A percentile compares a stretch with the other conserved stretches of the same genome.
phyloP scores from a whole-genome alignment of 2,113 vertebrate genomes.

The Ageneiosus marmoratus region DNA sequence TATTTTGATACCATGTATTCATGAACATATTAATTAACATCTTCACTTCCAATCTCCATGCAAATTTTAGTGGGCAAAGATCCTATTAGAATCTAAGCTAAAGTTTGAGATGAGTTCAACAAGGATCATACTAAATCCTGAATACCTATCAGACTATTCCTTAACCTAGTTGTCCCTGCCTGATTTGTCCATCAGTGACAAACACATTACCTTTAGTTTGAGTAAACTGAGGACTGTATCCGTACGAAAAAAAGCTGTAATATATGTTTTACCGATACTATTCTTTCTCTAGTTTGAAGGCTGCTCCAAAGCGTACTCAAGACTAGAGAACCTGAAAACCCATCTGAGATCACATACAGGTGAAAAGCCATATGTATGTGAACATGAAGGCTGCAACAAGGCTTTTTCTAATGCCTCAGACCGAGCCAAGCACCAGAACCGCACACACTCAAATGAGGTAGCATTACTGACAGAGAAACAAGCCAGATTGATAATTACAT shows the following conservation, averaged over 20 bases:
- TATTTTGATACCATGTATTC: conserved; percentile 4
- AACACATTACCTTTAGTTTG: conserved; percentile 40
- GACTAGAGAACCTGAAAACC: conserved; percentile 98
- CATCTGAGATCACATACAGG: conserved; percentile 97
- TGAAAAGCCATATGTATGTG: conserved; percentile 96
- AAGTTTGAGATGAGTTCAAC: conserved; percentile 18
- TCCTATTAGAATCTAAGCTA: conserved; percentile 61
- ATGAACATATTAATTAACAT: conserved; percentile 55
- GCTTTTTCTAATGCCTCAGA: conserved; percentile 98
- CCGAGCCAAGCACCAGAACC: conserved; percentile 98
- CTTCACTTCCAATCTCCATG: conserved; percentile 60
- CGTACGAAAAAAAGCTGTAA: not conserved
- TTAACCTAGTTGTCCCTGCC: not conserved
- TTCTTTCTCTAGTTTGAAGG: conserved; percentile 86
- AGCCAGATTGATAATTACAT: not conserved
- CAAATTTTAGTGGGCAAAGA: conserved; percentile 51
- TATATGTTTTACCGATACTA: not conserved
- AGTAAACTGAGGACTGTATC: not conserved
- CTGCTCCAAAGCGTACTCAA: conserved; percentile 94
- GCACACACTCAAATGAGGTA: conserved; percentile 98
- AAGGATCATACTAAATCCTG: conserved; percentile 6
- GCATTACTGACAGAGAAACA: not conserved
- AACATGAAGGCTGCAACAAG: conserved; percentile 98
- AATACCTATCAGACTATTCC: conserved; percentile 37
- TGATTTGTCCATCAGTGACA: conserved; percentile 53